These are phyloP conservation scores for Micromussa lordhowensis DNA, from an alignment of 92 coral and sea anemone species.

Conservation along the genomic window DNA sequence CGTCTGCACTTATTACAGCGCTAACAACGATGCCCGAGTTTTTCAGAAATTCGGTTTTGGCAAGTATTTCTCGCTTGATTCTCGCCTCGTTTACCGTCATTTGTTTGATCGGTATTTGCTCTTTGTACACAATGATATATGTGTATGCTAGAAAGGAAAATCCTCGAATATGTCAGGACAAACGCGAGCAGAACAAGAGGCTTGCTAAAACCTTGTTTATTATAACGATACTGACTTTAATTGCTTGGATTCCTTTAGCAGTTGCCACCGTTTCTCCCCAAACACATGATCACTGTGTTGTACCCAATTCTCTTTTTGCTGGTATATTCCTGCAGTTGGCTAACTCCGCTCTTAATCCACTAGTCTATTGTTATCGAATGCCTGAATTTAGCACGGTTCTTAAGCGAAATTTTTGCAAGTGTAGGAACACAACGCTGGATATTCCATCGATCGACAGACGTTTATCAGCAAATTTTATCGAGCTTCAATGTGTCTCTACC, in stretches of 20 bases:
- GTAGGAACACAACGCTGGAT: not conserved
- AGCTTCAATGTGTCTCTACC: not conserved
- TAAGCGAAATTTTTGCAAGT: not conserved
- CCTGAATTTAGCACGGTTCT: not conserved
- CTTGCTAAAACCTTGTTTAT: slow-evolving; percentile 8
- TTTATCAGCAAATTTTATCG: not conserved
- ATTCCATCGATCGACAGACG: not conserved
- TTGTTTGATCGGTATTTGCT: not conserved
- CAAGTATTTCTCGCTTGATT: not conserved
- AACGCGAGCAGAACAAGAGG: slow-evolving; percentile 14
- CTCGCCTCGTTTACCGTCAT: not conserved
- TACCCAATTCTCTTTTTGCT: not conserved
- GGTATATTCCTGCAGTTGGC: not conserved
- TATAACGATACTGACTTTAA: not conserved
- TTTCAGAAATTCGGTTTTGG: not conserved
- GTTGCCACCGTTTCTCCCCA: not conserved
- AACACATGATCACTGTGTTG: not conserved
- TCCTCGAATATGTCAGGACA: not conserved
- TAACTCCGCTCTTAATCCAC: slow-evolving; percentile 2
- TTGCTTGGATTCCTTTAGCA: not conserved
- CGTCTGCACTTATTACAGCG: not conserved
- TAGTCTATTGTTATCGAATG: slow-evolving; percentile 8
- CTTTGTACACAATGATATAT: not conserved
- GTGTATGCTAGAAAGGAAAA: not conserved
- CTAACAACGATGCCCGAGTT: not conserved